Evolutionary conservation across 2,113 vertebrate genomes (phyloP), one percentile per base, ranked within the genome.

Genomic region (Lota lota): DNA sequence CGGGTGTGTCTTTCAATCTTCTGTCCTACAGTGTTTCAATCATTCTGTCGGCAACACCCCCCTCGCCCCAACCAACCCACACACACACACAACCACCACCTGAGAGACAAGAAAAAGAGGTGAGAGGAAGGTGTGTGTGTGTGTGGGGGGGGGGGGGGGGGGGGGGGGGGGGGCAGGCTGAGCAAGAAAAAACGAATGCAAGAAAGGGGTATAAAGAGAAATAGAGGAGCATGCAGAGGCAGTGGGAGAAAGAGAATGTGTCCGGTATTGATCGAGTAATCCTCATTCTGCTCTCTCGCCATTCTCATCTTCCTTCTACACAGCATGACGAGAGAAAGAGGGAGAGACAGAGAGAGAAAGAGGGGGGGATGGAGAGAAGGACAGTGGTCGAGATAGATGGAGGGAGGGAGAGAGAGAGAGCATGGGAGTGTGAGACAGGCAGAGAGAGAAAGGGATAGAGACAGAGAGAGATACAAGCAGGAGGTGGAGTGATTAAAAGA

Each of bases 281-380:
- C 50, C 0, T 17, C 12, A 4, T 21, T 18, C 59, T 2, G 56
- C 40, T 54, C 36, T 67, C 24, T 50, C 36, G 0, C 28, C 17
- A 53, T 53, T 53, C 50, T 53, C 4, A 53, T 78, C 72, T 66
- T 21, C 51, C 50, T 76, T 19, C 40, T 53, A 76, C 69, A 77
- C 57, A 79, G 83, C 80, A 82, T 69, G 80, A 73, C 72, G 80
- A 82, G 64, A 74, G 66, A 22, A 36, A 64, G 33, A 40, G 28
- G 0, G 40, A 11, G 7, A 11, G 40, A 47, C 6, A 1, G 40
- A 14, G 40, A 1, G 40, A 2, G 7, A 47, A 24, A 61, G 14
- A n/a, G 20, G 19, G 59, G 20, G 20, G 14, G 12, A 14, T 10
- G 12, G 40, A 47, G 40, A 47, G 10, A 14, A 47, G 40, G 40